These are phyloP conservation scores for Rhopalosiphum maidis DNA, from an alignment of 1,140 invertebrate species.

Conservation along the genomic window DNA sequence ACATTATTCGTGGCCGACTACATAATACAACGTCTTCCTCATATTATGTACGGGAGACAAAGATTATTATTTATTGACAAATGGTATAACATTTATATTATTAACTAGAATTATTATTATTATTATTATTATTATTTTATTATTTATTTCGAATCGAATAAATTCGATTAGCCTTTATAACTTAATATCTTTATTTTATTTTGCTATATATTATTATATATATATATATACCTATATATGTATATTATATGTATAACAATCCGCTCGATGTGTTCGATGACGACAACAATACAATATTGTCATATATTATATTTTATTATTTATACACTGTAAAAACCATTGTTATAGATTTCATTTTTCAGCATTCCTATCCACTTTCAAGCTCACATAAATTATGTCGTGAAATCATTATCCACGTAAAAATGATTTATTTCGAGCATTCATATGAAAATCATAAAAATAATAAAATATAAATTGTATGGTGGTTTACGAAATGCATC, in stretches of 20 bases:
- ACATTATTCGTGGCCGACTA: background rate
- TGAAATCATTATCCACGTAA: background rate
- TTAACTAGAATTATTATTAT: background rate
- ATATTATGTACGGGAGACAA: background rate
- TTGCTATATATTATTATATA: background rate
- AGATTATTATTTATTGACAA: background rate
- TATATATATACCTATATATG: too few relatives aligned
- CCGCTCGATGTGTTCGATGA: background rate
- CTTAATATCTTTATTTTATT: background rate
- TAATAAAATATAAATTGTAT: background rate
- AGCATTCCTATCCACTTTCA: background rate
- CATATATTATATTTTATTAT: background rate
- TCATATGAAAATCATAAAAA: background rate
- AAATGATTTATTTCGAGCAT: background rate
- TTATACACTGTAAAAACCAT: background rate
- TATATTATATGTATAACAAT: too few relatives aligned
- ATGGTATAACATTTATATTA: conserved; percentile 6
- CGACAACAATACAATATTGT: background rate
- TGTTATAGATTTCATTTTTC: background rate
- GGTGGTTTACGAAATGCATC: background rate
- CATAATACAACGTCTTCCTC: background rate
- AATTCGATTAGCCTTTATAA: background rate
- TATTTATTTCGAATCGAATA: conserved; percentile 15
- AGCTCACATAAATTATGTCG: background rate
- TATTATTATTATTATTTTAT: conserved; percentile 6